A percentile compares a stretch with the other conserved stretches of the same genome.
phyloP scores from a whole-genome alignment of 2,113 vertebrate genomes.

The Aspidoscelis tigris region DNA sequence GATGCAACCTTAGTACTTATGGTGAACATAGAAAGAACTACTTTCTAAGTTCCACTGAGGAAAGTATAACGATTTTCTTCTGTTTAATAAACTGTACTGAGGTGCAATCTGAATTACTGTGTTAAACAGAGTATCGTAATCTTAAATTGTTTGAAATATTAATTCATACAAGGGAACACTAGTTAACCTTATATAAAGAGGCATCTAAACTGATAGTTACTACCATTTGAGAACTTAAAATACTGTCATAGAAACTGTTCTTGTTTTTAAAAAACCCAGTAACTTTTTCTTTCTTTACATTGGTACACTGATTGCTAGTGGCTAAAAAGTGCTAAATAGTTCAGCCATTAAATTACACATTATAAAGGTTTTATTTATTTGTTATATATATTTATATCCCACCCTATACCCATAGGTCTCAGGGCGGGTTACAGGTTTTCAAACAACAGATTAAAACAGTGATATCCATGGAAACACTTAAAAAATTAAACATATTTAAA shows the following conservation, averaged over 20 bases:
- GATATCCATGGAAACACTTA: no score
- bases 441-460: no score
- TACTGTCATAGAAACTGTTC: conserved; percentile 71
- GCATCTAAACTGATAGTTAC: conserved; percentile 80
- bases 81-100: conserved; percentile 92
- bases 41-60: conserved; percentile 76
- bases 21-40: conserved; percentile 23
- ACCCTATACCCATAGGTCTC: background rate
- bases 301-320: conserved; percentile 81
- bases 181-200: conserved; percentile 85
- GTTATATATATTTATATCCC: background rate
- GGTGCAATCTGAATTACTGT: conserved; percentile 90
- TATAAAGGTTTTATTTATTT: conserved; percentile 85
- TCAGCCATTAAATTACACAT: conserved; percentile 94
- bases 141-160: conserved; percentile 78
- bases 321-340: conserved; percentile 93
- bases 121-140: conserved; percentile 83
- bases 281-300: conserved; percentile 62
- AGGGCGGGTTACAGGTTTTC: no score
- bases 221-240: conserved; percentile 83
- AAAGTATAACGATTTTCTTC: conserved; percentile 87
- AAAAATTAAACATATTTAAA: no score
- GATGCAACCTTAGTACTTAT: conserved; percentile 65
- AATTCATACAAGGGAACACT: conserved; percentile 60
- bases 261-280: conserved; percentile 78